phyloP scores from a whole-genome alignment of 2,797 vertebrate species.

The Mergus octosetaceus region DNA sequence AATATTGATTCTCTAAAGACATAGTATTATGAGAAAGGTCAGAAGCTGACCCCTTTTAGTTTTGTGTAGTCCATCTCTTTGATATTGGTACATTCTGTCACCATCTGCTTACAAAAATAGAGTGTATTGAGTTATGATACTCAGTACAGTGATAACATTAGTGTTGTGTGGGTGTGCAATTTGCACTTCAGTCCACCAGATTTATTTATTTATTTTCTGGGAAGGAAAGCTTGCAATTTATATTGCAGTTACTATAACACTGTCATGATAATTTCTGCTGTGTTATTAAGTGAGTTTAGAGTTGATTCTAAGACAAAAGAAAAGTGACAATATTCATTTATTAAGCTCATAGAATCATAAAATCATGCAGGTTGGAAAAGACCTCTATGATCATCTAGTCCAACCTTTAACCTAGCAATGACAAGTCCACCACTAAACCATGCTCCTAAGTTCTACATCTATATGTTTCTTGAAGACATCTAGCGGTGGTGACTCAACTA shows the following conservation, averaged over 20 bases:
- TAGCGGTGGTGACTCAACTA: too few species aligned
- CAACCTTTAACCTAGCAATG: too few species aligned
- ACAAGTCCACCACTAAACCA: too few species aligned
- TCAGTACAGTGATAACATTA: background rate
- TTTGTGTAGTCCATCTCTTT: background rate
- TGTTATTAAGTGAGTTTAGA: background rate
- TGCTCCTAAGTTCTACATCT: too few species aligned
- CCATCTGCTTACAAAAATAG: background rate
- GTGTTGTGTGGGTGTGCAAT: background rate
- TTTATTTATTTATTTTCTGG: background rate
- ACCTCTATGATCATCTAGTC: too few species aligned
- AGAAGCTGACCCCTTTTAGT: conserved; percentile 22
- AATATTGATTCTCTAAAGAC: conserved; percentile 59
- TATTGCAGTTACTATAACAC: background rate
- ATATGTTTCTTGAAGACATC: too few species aligned
- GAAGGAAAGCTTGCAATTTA: background rate
- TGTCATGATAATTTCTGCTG: background rate
- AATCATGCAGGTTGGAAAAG: too few species aligned
- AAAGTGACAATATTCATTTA: background rate
- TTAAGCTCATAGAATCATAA: background rate
- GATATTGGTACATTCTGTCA: background rate
- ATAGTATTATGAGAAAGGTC: background rate
- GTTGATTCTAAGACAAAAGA: background rate
- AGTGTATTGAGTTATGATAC: background rate
- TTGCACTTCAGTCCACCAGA: background rate